These are phyloP conservation scores for Allolobophora icterica DNA, from an alignment of 2,888 invertebrate species.

Conservation along the genomic window DNA sequence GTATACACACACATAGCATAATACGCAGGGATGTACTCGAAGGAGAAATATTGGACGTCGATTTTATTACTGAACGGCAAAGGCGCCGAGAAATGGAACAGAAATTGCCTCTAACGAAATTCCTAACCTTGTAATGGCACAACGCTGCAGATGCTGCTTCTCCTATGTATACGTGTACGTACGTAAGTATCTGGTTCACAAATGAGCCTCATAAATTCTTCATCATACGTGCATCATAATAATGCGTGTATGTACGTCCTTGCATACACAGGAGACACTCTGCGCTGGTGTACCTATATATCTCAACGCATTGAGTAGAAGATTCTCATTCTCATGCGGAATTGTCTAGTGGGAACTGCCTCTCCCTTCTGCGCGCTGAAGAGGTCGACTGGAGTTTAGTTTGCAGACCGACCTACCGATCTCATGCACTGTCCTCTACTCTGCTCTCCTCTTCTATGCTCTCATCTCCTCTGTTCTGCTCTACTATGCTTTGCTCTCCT, in stretches of 20 bases:
- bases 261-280: neutral
- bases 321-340: neutral
- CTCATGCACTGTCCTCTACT: no score
- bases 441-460: no score
- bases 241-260: neutral
- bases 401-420: neutral
- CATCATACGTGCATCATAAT: neutral
- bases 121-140: neutral
- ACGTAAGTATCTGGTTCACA: neutral
- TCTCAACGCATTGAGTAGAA: neutral
- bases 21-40: neutral
- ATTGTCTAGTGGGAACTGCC: neutral
- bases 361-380: neutral
- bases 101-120: conserved; percentile 5
- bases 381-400: neutral
- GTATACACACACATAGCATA: no score
- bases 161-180: neutral
- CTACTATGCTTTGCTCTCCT: neutral
- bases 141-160: neutral
- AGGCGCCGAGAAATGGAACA: neutral
- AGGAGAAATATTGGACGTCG: neutral
- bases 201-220: neutral
- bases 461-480: no score
- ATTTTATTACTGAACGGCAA: neutral
- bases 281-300: neutral